Conservation (phyloP, 2,888 invertebrate genomes). For the Bhutanitis thaidina region DNA sequence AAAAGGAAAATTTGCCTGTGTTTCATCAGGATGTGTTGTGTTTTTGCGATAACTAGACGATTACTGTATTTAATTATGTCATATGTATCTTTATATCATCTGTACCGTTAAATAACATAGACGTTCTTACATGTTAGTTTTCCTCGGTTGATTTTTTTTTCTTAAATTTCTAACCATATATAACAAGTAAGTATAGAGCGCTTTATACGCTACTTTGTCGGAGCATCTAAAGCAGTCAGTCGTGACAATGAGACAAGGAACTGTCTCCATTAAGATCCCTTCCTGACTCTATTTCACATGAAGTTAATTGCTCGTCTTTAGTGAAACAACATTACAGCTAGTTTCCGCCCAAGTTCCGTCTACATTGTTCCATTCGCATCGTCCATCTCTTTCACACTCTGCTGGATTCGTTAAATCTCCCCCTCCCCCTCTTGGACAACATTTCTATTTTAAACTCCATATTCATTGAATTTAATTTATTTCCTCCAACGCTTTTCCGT, state of each 20-base stretch:
- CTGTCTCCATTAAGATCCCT: constrained; percentile 8
- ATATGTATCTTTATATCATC: too few relatives aligned
- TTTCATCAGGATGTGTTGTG: too few relatives aligned
- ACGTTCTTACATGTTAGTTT: too few relatives aligned
- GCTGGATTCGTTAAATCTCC: constrained; percentile 3
- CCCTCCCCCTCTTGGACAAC: constrained; percentile 22
- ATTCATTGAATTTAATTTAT: constrained; percentile 34
- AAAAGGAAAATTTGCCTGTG: too few relatives aligned
- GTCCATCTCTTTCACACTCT: constrained; percentile 26
- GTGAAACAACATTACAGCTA: constrained; percentile 42
- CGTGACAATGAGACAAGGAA: not conserved
- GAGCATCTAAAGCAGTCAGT: too few relatives aligned
- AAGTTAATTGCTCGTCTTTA: constrained; percentile 31
- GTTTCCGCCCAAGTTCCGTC: constrained; percentile 40
- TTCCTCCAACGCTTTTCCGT: constrained; percentile 17
- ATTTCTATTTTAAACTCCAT: constrained; percentile 33
- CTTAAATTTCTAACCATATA: too few relatives aligned
- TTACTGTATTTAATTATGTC: too few relatives aligned
- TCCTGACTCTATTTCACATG: constrained; percentile 15
- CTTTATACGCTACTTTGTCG: too few relatives aligned
- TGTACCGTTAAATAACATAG: too few relatives aligned
- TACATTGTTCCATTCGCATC: constrained; percentile 29
- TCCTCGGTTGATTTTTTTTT: too few relatives aligned
- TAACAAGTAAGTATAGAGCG: too few relatives aligned
- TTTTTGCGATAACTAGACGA: too few relatives aligned